These are phyloP conservation scores for Pampus argenteus DNA, from an alignment of 2,797 vertebrate species.

Conservation along the genomic window DNA sequence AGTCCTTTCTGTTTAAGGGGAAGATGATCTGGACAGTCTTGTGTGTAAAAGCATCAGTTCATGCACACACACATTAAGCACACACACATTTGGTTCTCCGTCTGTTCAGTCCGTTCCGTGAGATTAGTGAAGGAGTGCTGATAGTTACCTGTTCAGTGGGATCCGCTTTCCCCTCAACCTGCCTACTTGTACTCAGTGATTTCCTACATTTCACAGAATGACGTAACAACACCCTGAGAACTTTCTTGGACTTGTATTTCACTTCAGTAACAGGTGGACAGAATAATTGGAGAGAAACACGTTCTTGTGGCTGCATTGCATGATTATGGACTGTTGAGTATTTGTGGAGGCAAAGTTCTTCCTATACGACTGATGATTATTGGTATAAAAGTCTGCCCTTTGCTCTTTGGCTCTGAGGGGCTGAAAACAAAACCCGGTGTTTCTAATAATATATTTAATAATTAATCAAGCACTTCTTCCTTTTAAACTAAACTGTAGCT, in stretches of 20 bases:
- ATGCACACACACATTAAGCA: constrained; percentile 61
- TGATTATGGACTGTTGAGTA: constrained; percentile 39
- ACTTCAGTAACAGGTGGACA: constrained; percentile 37
- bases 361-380: constrained; percentile 57
- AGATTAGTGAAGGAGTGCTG: constrained; percentile 49
- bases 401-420: constrained; percentile 66
- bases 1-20: constrained; percentile 77
- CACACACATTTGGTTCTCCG: constrained; percentile 52
- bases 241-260: constrained; percentile 51
- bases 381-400: constrained; percentile 66
- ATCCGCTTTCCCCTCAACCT: constrained; percentile 34
- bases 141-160: constrained; percentile 24
- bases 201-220: constrained; percentile 75
- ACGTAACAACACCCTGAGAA: constrained; percentile 67
- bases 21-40: constrained; percentile 69
- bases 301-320: constrained; percentile 32
- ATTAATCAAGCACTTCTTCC: constrained; percentile 14
- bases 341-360: constrained; percentile 27
- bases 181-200: constrained; percentile 62
- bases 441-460: constrained; percentile 29
- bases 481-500: constrained; percentile 59
- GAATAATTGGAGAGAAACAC: constrained; percentile 6
- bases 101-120: constrained; percentile 55
- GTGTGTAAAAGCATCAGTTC: constrained; percentile 79
- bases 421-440: constrained; percentile 50